Conservation (phyloP, 2,797 vertebrate genomes). For the Pogonophryne albipinna region DNA sequence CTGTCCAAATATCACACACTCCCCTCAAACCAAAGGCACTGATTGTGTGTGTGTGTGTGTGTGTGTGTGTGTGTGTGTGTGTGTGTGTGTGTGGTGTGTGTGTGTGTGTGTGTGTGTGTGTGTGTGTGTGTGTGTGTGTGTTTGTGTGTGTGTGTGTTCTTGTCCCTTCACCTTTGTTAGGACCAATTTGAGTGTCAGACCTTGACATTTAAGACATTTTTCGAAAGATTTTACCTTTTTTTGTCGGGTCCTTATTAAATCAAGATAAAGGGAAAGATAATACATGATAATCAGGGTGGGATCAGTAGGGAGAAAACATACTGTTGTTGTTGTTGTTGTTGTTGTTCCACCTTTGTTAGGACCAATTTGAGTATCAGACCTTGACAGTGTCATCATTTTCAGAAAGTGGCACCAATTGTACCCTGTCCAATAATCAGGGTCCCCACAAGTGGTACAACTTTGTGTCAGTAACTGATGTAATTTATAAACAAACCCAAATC, state of each 20-base stretch:
- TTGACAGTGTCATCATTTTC: no score
- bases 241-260: background rate
- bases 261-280: background rate
- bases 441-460: no score
- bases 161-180: no score
- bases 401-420: no score
- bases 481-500: conserved; percentile 6
- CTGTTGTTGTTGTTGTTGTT: no score
- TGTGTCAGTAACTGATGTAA: background rate
- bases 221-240: background rate
- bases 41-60: conserved; percentile 2
- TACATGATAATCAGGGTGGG: background rate
- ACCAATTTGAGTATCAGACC: no score
- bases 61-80: background rate
- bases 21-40: background rate
- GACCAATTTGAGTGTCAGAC: no score
- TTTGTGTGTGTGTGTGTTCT: no score
- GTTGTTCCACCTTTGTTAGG: no score
- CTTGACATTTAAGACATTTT: no score
- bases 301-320: background rate
- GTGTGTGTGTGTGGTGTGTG: background rate
- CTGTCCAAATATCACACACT: background rate
- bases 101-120: background rate
- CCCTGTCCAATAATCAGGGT: no score
- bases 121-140: no score